phyloP scores from a whole-genome alignment of 2,797 vertebrate species.

The Poecile montanus region DNA sequence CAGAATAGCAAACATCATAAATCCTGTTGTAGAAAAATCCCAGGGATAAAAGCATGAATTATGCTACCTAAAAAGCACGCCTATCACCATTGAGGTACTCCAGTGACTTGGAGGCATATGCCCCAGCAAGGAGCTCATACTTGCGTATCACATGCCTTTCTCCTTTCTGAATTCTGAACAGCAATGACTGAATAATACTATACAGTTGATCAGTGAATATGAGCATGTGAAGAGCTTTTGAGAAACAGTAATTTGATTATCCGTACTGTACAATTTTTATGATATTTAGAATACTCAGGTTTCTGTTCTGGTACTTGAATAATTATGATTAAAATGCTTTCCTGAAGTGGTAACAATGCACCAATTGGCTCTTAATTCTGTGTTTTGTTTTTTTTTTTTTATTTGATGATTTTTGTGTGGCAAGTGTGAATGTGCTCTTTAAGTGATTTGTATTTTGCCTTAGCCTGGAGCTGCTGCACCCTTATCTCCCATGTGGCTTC shows the following conservation, averaged over 20 bases:
- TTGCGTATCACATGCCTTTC: rapidly evolving
- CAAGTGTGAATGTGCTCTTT: neutral
- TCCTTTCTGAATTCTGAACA: neutral
- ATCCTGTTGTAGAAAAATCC: neutral
- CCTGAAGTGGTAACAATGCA: neutral
- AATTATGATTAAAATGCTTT: neutral
- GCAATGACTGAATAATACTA: neutral
- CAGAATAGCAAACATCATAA: rapidly evolving
- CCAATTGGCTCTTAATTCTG: neutral
- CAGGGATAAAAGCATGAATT: neutral
- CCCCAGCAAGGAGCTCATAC: neutral
- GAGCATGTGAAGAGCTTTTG: neutral
- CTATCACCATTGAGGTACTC: neutral
- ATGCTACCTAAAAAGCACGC: neutral
- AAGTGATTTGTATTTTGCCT: neutral
- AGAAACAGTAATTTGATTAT: neutral
- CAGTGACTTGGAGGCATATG: neutral
- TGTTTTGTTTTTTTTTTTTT: neutral
- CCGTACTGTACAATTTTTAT: neutral
- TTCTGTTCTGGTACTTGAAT: neutral
- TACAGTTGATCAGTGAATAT: neutral
- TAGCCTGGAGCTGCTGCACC: neutral
- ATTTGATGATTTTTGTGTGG: neutral
- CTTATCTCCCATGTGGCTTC: neutral
- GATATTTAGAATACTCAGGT: neutral